A percentile compares a stretch with the other conserved stretches of the same genome.
These are phyloP conservation scores for Sebastes umbrosus DNA, from an alignment of 2,797 vertebrate species.

Conservation along the genomic window DNA sequence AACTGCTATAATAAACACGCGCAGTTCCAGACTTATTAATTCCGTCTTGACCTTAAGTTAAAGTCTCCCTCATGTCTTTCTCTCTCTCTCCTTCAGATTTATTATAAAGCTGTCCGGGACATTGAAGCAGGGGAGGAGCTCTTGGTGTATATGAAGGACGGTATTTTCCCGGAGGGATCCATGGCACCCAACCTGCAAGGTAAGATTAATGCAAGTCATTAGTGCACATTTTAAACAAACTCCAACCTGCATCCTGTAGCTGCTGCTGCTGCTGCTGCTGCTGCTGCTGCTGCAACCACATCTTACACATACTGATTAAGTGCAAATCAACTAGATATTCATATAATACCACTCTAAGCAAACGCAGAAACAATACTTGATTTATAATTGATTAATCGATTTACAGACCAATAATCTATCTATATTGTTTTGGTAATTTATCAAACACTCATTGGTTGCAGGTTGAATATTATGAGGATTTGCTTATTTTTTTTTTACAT, in stretches of 20 bases:
- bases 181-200: slow-evolving; percentile 95
- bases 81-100: slow-evolving; percentile 83
- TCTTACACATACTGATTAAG: slow-evolving; percentile 1
- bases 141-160: slow-evolving; percentile 95
- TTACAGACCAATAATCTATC: not conserved
- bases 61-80: slow-evolving; percentile 40
- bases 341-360: not conserved
- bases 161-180: slow-evolving; percentile 90
- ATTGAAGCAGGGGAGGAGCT: slow-evolving; percentile 97
- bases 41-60: slow-evolving; percentile 36
- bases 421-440: not conserved
- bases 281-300: not conserved
- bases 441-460: not conserved
- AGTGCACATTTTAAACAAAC: slow-evolving; percentile 89
- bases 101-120: slow-evolving; percentile 97
- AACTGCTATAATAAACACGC: not conserved
- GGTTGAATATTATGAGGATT: not conserved
- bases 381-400: not conserved
- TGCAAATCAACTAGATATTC: not conserved
- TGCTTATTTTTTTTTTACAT: not conserved
- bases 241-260: slow-evolving; percentile 78
- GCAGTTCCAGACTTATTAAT: slow-evolving; percentile 16
- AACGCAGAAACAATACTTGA: not conserved
- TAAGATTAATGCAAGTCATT: slow-evolving; percentile 90
- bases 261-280: not conserved